These are phyloP conservation scores for Equus quagga DNA, from an alignment of 2,113 vertebrate genomes.

Conservation along the genomic window DNA sequence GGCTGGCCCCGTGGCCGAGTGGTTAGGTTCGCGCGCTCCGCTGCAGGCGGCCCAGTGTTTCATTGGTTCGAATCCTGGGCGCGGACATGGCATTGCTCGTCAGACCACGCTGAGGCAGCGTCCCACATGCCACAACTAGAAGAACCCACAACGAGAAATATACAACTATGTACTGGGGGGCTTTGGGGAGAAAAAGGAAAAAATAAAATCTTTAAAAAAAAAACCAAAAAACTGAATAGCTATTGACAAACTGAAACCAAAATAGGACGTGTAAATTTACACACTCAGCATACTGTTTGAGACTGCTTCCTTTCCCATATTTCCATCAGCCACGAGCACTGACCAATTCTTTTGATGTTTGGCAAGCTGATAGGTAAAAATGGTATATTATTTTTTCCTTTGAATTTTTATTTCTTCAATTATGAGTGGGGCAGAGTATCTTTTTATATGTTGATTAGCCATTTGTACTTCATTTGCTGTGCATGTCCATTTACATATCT, in stretches of 20 bases:
- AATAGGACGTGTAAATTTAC: not conserved
- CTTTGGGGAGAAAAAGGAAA: too few species aligned
- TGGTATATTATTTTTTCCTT: not conserved
- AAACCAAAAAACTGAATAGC: not conserved
- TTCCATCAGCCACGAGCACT: not conserved
- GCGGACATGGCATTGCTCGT: too few species aligned
- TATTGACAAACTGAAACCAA: not conserved
- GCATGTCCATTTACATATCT: slow-evolving; percentile 33
- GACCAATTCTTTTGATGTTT: not conserved
- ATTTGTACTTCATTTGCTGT: not conserved
- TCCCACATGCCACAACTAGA: too few species aligned
- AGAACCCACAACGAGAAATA: too few species aligned
- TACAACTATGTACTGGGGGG: too few species aligned
- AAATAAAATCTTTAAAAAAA: too few species aligned
- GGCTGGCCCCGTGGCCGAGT: too few species aligned
- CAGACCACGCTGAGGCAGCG: too few species aligned
- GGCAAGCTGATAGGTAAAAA: not conserved
- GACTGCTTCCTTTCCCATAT: not conserved
- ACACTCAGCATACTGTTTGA: not conserved
- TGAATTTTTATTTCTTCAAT: slow-evolving; percentile 10
- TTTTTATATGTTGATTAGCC: slow-evolving; percentile 5
- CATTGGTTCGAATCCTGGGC: too few species aligned
- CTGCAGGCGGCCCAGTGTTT: too few species aligned
- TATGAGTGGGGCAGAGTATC: too few species aligned
- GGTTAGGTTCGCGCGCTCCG: too few species aligned